These are phyloP conservation scores for Mastomys coucha DNA, from an alignment of 2,113 vertebrate genomes.

Conservation along the genomic window DNA sequence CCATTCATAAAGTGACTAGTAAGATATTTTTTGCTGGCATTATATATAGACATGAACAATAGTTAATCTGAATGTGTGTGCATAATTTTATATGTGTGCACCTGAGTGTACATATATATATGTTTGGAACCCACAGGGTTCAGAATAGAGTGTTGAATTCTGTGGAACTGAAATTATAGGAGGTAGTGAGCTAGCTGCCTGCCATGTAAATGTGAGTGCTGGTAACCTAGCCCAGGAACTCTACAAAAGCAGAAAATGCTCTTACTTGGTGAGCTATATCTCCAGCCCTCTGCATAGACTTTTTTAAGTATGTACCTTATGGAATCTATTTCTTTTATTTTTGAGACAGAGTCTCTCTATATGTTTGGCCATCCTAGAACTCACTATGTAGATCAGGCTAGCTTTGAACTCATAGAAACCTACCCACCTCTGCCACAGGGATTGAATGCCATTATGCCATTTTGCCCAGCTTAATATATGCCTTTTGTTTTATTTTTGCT, in stretches of 20 bases:
- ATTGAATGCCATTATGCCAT: background rate
- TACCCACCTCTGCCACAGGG: background rate
- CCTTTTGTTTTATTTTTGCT: background rate
- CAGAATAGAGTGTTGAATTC: background rate
- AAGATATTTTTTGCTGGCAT: background rate
- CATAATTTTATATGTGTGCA: background rate
- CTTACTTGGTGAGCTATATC: background rate
- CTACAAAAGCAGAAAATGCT: background rate
- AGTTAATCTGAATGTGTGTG: conserved; percentile 12
- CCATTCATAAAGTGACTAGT: conserved; percentile 3
- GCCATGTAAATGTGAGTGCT: background rate
- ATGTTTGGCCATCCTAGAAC: background rate
- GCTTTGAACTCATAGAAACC: background rate
- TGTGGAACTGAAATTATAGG: background rate
- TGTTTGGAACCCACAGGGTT: background rate
- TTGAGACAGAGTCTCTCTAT: background rate
- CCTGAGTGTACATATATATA: background rate
- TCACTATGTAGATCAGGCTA: background rate
- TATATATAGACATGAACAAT: background rate
- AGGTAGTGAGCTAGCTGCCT: background rate
- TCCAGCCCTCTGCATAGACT: background rate
- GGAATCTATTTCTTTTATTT: background rate
- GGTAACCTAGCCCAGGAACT: background rate
- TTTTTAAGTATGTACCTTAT: conserved; percentile 31
- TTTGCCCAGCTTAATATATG: background rate